phyloP scores from a whole-genome alignment of 2,113 vertebrate species.

The Neogobius melanostomus region DNA sequence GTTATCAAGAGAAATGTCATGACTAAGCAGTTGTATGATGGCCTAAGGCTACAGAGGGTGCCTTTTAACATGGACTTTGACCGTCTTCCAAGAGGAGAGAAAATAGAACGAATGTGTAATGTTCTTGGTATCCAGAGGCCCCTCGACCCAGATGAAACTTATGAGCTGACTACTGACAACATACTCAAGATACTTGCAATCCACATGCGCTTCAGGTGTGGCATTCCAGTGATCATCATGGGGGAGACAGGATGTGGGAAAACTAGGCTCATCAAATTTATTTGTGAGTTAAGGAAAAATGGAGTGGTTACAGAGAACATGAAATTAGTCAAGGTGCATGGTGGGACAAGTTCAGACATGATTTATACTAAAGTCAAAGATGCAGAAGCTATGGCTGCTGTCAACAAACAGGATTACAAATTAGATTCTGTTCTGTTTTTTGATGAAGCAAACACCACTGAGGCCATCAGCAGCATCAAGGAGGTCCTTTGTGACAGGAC shows the following conservation, averaged over 20 bases:
- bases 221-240: constrained; percentile 95
- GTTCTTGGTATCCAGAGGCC: constrained; percentile 85
- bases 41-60: constrained; percentile 81
- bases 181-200: constrained; percentile 93
- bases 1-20: constrained; percentile 85
- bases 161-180: constrained; percentile 93
- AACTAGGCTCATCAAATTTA: constrained; percentile 89
- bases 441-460: constrained; percentile 95
- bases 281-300: constrained; percentile 82
- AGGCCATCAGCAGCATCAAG: constrained; percentile 92
- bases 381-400: constrained; percentile 76
- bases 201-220: constrained; percentile 93
- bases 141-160: constrained; percentile 88
- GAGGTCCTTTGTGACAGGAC: constrained; percentile 91
- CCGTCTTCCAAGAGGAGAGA: constrained; percentile 77
- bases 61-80: constrained; percentile 92
- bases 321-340: constrained; percentile 93
- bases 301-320: constrained; percentile 79
- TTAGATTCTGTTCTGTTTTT: constrained; percentile 93
- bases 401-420: constrained; percentile 74
- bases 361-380: constrained; percentile 84
- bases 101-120: constrained; percentile 84
- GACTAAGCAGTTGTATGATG: constrained; percentile 74
- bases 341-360: constrained; percentile 86
- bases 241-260: constrained; percentile 97